Percentiles rank a stretch among this genome's conserved stretches.
These are phyloP conservation scores for Drosophila prostipennis DNA, from an alignment of 2,888 invertebrate genomes.

Conservation along the genomic window DNA sequence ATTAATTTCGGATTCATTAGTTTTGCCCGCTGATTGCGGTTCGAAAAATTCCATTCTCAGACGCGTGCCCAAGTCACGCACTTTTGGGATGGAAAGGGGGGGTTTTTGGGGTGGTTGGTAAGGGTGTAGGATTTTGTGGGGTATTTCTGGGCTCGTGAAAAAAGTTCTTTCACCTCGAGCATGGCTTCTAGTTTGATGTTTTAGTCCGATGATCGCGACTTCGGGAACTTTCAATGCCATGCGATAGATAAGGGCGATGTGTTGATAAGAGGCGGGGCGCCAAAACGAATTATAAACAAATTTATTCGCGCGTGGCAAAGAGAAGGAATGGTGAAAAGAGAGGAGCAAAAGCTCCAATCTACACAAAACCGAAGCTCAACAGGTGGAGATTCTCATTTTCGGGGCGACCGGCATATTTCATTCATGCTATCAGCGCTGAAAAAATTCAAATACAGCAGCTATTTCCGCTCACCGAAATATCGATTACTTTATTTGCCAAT, in stretches of 20 bases:
- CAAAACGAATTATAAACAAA: conserved; percentile 45
- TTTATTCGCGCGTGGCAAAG: conserved; percentile 40
- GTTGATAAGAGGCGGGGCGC: conserved; percentile 52
- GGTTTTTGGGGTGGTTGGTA: no score
- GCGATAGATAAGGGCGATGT: conserved; percentile 55
- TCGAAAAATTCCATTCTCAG: conserved; percentile 19
- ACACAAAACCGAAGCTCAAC: conserved; percentile 15
- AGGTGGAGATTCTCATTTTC: conserved; percentile 17
- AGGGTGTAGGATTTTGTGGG: no score
- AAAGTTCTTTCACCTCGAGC: conserved; percentile 57
- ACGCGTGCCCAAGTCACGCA: conserved; percentile 70
- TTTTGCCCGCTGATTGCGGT: conserved; percentile 13
- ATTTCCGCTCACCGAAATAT: conserved; percentile 48
- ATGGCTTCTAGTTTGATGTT: conserved; percentile 27
- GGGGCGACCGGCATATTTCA: conserved; percentile 11
- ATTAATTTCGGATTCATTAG: conserved; percentile 69
- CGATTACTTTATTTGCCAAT: conserved; percentile 50
- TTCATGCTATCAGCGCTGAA: conserved; percentile 19
- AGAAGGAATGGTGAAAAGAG: neutral
- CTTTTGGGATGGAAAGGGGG: conserved; percentile 15
- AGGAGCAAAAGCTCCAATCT: neutral
- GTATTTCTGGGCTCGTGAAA: no score
- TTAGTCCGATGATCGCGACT: conserved; percentile 12
- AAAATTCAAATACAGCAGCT: conserved; percentile 23
- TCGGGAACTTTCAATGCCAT: conserved; percentile 57